Evolutionary conservation across 2,888 invertebrate genomes (phyloP), one percentile per base, ranked within the genome.

Genomic region (Lycia hirtaria): DNA sequence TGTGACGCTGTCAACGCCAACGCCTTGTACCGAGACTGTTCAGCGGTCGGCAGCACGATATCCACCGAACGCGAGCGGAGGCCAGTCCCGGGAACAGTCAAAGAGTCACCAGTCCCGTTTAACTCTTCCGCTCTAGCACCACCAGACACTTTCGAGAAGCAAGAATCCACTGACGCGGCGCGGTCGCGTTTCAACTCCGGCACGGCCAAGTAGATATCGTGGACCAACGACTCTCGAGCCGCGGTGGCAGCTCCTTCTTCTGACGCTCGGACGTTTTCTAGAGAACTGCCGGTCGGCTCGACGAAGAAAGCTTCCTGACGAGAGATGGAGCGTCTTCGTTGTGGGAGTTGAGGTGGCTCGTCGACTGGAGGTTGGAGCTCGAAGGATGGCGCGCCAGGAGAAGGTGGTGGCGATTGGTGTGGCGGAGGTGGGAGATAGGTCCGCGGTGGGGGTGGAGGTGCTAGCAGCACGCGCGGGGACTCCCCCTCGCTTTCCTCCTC

Each of bases 101-200:
- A 88, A 44, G 93, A 93, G 59, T 92, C 92, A 51, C 91, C 92
- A 20, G 92, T 93, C 50, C 94, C 94, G 71, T 95, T 94, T 65
- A 96, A 78, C 76, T 96, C 95, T 73, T 95, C 95, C 15, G 95
- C 94, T 81, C 95, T 94, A 52, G 94, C 94, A 64, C 94, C 93
- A 43, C 96, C 95, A 19, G 95, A 93, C 48, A 96, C 94, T 87
- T 96, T 96, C 56, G 96, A 94, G 83, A 97, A 97, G 78, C 96
- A 96, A 14, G 97, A 97, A 80, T 97, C 97, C 1, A 97, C 97
- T 0, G 97, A 97, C 26, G 97, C 97, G 14, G 97, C 97, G 14
- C 97, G 94, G 78, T 97, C 97, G 20, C 97, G 93, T 79, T 95
- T 96, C 66, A 97, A 83, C 73, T 97, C 96, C 33, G 97, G 97